A percentile compares a stretch with the other conserved stretches of the same genome.
Conservation (phyloP, 2,888 invertebrate genomes). For the Drosophila dives region DNA sequence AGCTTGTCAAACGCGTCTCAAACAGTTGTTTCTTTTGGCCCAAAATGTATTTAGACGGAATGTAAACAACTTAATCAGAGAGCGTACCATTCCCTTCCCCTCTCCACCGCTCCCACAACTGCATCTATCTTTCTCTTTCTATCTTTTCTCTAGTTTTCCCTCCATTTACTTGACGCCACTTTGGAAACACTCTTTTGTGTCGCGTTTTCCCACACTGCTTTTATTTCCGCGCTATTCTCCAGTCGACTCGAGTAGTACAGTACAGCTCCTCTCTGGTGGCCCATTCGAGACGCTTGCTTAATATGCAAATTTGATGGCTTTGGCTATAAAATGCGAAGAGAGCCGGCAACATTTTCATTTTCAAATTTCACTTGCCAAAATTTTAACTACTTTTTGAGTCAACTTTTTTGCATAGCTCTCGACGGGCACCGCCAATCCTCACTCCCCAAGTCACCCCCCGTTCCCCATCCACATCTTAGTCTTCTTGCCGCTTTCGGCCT, state of each 20-base stretch:
- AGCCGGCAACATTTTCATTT: conserved; percentile 66
- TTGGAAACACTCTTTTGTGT: conserved; percentile 12
- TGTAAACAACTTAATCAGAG: neutral
- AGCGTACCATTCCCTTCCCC: neutral
- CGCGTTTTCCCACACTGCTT: conserved; percentile 9
- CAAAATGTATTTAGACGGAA: too few species aligned
- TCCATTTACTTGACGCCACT: neutral
- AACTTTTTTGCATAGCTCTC: conserved; percentile 46
- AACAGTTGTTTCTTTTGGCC: neutral
- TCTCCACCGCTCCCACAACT: neutral
- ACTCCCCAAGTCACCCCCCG: neutral
- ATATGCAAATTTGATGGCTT: conserved; percentile 74
- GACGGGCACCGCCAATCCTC: conserved; percentile 20
- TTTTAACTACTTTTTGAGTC: conserved; percentile 73
- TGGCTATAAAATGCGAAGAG: conserved; percentile 59
- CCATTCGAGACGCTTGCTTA: conserved; percentile 63
- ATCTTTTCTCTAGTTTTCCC: neutral
- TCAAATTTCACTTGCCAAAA: conserved; percentile 75
- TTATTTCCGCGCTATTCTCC: conserved; percentile 32
- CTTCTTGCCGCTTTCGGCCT: conserved; percentile 38
- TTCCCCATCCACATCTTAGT: neutral
- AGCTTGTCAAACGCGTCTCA: neutral
- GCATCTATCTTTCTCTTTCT: neutral
- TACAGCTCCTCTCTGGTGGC: conserved; percentile 35
- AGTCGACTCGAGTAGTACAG: conserved; percentile 10